These are phyloP conservation scores for Notolepis coatsorum DNA, from an alignment of 2,797 vertebrate genomes.

Conservation along the genomic window DNA sequence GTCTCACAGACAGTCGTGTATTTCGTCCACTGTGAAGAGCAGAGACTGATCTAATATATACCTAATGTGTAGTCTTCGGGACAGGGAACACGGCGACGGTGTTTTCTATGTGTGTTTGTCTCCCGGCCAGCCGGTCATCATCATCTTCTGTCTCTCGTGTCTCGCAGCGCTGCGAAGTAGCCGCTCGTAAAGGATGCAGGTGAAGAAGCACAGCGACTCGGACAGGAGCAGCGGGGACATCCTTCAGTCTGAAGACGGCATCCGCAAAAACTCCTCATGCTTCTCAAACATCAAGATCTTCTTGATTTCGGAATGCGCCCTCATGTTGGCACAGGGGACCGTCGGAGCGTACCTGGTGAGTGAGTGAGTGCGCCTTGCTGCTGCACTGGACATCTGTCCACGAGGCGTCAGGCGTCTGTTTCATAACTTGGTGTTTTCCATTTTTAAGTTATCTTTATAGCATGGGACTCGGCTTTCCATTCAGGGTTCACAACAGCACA, in stretches of 20 bases:
- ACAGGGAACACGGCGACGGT: conserved; percentile 48
- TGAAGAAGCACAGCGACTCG: conserved; percentile 79
- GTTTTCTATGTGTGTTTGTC: conserved; percentile 46
- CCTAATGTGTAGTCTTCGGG: conserved; percentile 49
- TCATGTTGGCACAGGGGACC: conserved; percentile 97
- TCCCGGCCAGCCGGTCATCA: conserved; percentile 13
- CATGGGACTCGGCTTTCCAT: too few relatives aligned
- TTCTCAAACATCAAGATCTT: conserved; percentile 98
- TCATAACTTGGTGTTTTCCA: too few relatives aligned
- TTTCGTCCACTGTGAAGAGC: conserved; percentile 34
- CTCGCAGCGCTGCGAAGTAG: conserved; percentile 35
- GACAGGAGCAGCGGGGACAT: conserved; percentile 78
- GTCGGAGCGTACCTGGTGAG: conserved; percentile 99
- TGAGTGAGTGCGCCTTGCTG: conserved; percentile 46
- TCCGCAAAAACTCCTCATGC: conserved; percentile 86
- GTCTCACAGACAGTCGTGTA: conserved; percentile 40
- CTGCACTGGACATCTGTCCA: conserved; percentile 2
- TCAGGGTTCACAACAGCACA: too few relatives aligned
- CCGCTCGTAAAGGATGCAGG: conserved; percentile 81
- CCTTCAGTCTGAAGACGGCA: conserved; percentile 82
- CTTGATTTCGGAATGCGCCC: conserved; percentile 95
- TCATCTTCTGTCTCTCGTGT: conserved; percentile 32
- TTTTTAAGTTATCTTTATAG: too few relatives aligned
- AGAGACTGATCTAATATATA: conserved; percentile 34
- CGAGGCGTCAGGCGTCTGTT: background rate